Conservation (phyloP, 2,797 vertebrate genomes). For the Sciaenops ocellatus region DNA sequence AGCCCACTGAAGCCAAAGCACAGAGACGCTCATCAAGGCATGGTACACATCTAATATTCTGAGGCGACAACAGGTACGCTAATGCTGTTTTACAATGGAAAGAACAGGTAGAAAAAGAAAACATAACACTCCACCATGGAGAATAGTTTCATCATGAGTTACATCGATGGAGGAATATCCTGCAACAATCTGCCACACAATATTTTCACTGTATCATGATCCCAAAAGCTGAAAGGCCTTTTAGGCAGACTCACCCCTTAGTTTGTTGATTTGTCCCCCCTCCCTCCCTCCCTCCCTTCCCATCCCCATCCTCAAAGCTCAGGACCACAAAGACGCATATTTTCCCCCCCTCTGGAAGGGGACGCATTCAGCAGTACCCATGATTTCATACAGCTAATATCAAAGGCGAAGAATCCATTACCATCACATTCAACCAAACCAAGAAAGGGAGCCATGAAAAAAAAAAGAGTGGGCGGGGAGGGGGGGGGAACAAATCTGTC, state of each 20-base stretch:
- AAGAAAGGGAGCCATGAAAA: conserved; percentile 81
- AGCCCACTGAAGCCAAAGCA: conserved; percentile 50
- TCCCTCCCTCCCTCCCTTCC: conserved; percentile 45
- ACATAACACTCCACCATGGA: conserved; percentile 64
- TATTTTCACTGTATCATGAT: conserved; percentile 63
- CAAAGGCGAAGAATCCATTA: conserved; percentile 84
- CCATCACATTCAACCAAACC: conserved; percentile 83
- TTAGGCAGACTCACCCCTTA: conserved; percentile 67
- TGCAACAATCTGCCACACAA: conserved; percentile 65
- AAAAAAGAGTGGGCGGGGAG: conserved; percentile 78
- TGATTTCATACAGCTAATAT: conserved; percentile 83
- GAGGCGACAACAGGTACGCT: conserved; percentile 61
- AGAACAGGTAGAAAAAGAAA: conserved; percentile 55
- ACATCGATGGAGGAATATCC: conserved; percentile 61
- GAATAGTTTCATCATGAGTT: conserved; percentile 57
- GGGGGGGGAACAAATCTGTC: conserved; percentile 75
- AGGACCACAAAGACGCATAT: conserved; percentile 82
- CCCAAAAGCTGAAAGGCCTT: conserved; percentile 61
- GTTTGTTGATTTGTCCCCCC: conserved; percentile 3
- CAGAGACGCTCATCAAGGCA: conserved; percentile 59
- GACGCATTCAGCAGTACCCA: conserved; percentile 86
- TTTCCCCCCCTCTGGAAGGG: conserved; percentile 74
- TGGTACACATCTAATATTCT: conserved; percentile 61
- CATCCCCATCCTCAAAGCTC: conserved; percentile 76
- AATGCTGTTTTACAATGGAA: conserved; percentile 64